Base-by-base conservation (phyloP, 30 jellyfish, hydroid and myxozoan species). In the Euphysa ruthae region DNA sequence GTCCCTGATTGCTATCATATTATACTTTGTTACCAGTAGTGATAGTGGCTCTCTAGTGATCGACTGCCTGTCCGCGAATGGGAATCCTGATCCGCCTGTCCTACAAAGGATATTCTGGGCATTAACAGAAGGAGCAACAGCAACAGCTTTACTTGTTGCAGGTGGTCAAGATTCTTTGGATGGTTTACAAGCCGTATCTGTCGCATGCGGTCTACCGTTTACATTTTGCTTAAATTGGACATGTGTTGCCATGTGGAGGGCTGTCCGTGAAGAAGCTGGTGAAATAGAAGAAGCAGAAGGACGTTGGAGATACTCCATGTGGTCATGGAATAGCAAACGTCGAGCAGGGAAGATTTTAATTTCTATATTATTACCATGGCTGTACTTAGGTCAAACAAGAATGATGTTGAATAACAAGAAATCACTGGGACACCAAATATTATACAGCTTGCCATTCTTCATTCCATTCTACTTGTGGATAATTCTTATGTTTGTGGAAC, bases 171-270 rank as follows among this genome's bases (percentile, higher is more conserved):
- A 70, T 0, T 84, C 95, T 1, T 49, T 84, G 71, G 55, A 51
- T n/a, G 95, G 93, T 22, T 52, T 76, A 64, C 95, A 77, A 55
- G 70, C 95, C 16, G 93, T 83, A 2, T 76, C 95, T 16, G 86
- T 84, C 4, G 81, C 95, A 20, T 68, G 89, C 5, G 95, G 95
- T 13, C 79, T 84, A 5, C 95, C 93, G 24, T 76, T 58, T 27
- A 84, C 95, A 16, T 70, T 84, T 49, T 46, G 75, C 35, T 49
- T 84, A 63, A 84, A 84, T 50, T 84, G 88, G 91, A 71, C 86
- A 66, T 84, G 95, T 38, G 95, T 84, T 25, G 95, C 91, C 1
- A 81, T 84, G 64, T 84, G 95, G 95, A 74, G 95, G 8, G 95
- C 88, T 27, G 91, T 84, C 30, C 73, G 71, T 16, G 90, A 84